Evolutionary conservation across 2,888 invertebrate genomes (phyloP), one percentile per base, ranked within the genome.

Genomic region (Lutraria lutraria): DNA sequence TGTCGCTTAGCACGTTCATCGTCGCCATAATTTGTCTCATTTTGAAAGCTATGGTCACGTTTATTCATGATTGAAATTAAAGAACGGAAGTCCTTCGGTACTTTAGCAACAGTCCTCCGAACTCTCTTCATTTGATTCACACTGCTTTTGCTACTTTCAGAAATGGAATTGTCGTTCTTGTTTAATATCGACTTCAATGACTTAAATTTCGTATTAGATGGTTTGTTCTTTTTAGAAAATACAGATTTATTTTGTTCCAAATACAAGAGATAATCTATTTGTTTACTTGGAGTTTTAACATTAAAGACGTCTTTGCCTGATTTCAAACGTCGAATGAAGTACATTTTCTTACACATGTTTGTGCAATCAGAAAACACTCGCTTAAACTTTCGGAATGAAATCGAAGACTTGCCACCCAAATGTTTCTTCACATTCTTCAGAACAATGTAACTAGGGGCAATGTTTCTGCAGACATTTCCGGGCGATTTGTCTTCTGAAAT

Each of bases 271-370:
- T 88, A 88, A 19, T 86, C 81, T 29, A 80, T 86, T n/a, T 86
- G 79, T 60, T 90, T 90, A 60, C 91, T 91, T 16, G 91, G 91
- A 29, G 89, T 86, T 86, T 89, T 90, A 0, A 92, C 91, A 60
- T 92, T 89, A 52, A 92, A 92, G 2, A 92, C 91, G 76, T 92
- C 89, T 34, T 72, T 83, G n/a, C 91, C 91, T 16, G 86, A 87
- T 25, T 86, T 60, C 4, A 92, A 79, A 25, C 83, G 80, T 13
- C 91, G 87, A n/a, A 83, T 86, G 53, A 92, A 92, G 19, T 83
- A 43, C 19, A 84, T 72, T n/a, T 92, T 88, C 81, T 92, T 92
- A 34, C 91, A 92, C 81, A 92, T 92, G 56, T 92, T 92, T 21
- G 88, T 76, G 68, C 91, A 92, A 54, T 92, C 91, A 25, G 43